phyloP scores from a whole-genome alignment of 2,888 invertebrate species.

The Halictus ligatus region DNA sequence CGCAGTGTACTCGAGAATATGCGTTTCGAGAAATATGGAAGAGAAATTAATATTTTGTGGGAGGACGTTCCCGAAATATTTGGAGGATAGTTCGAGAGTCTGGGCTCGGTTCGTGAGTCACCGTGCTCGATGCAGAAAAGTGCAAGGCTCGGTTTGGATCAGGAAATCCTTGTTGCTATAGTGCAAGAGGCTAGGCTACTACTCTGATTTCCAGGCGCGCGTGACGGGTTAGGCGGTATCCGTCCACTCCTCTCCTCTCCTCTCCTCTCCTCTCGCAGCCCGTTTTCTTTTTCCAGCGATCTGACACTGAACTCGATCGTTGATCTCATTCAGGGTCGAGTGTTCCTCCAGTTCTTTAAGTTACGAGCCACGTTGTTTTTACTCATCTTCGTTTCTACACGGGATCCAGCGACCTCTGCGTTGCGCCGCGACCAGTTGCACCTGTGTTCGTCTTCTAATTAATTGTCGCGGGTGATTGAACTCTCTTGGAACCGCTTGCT shows the following conservation, averaged over 20 bases:
- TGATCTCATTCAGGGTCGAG: slow-evolving; percentile 65
- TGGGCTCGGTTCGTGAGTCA: too few species aligned
- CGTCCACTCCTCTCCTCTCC: slow-evolving; percentile 2
- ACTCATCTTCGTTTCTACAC: slow-evolving; percentile 25
- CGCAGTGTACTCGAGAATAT: too few species aligned
- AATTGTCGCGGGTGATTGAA: not conserved
- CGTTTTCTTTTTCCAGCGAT: slow-evolving; percentile 64
- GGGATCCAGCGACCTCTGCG: slow-evolving; percentile 5
- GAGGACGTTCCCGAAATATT: too few species aligned
- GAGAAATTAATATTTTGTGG: too few species aligned
- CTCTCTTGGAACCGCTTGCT: not conserved
- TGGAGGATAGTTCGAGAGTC: too few species aligned
- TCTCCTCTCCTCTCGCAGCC: slow-evolving; percentile 41
- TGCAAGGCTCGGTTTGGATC: slow-evolving; percentile 11
- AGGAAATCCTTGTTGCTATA: slow-evolving; percentile 51
- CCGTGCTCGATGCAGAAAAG: not conserved
- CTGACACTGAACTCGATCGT: slow-evolving; percentile 66
- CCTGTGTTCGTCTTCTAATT: not conserved
- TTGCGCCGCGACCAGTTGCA: not conserved
- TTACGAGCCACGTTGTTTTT: slow-evolving; percentile 35
- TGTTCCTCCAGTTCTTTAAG: slow-evolving; percentile 56
- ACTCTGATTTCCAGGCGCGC: slow-evolving; percentile 61
- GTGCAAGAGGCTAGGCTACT: slow-evolving; percentile 36
- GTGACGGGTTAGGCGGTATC: slow-evolving; percentile 60
- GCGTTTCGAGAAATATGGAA: too few species aligned